Evolutionary conservation across 2,888 invertebrate genomes (phyloP), one percentile per base, ranked within the genome.

Genomic region (Synergus japonicus): DNA sequence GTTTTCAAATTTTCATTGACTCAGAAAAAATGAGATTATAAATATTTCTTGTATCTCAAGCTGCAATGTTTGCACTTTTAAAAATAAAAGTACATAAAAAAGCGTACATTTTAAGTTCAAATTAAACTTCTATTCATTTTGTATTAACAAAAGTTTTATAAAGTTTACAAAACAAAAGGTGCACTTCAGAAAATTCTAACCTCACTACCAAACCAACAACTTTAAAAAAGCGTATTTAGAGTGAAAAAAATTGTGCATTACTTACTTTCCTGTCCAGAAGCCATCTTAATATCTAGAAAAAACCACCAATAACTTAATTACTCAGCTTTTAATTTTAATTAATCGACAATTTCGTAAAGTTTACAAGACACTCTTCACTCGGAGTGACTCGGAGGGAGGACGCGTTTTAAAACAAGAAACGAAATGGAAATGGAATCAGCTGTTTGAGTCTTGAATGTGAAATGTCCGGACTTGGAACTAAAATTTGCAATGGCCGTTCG

Each of bases 211-310:
- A 73, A 37, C 15, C 13, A 44, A 49, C 54, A 37, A 29, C n/a
- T 10, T n/a, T 54, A 9, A 8, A 73, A 73, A 67, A 44, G 15
- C 10, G 15, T 9, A 37, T n/a, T 13, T 10, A 13, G 10, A n/a
- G 10, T n/a, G 2, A 5, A 73, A 73, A 49, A 3, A 69, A 69
- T 54, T 15, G 37, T 37, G 3, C 2, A n/a, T 37, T 37, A 82
- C 82, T 80, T 82, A 82, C 82, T 80, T 49, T 82, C 82, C 63
- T 82, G 82, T 18, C 78, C 76, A 15, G 79, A 79, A 54, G 79
- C 58, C 82, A 82, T 82, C 9, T 18, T 46, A 29, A 10, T 13
- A 37, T 15, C 15, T 12, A 29, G 37, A 29, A 10, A 73, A 73
- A 10, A 49, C 9, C 15, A 54, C 29, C 54, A 10, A 49, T n/a